Evolutionary conservation across 92 coral and sea anemone genomes (phyloP).

Genomic region (Desmophyllum pertusum): DNA sequence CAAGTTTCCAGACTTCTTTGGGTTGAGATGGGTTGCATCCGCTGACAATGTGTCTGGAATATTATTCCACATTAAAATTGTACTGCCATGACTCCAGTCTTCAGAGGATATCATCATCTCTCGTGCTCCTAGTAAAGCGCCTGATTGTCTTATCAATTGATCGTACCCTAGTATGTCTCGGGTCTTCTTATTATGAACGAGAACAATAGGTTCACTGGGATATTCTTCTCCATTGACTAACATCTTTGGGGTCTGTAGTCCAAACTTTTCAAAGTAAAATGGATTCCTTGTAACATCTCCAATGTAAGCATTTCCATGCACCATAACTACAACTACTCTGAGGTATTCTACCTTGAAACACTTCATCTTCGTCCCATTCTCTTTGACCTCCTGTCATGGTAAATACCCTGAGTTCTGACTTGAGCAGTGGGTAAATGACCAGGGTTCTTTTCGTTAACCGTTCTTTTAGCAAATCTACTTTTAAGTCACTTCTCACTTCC

Average conservation of each 20-base stretch:
- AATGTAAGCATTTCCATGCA: neutral
- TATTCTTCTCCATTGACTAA: neutral
- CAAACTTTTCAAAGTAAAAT: neutral
- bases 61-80: neutral
- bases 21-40: neutral
- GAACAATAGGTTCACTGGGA: neutral
- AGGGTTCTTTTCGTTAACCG: neutral
- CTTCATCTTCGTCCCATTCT: neutral
- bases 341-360: neutral
- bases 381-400: neutral
- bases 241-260: neutral
- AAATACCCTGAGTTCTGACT: neutral
- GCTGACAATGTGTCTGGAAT: no score
- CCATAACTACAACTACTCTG: neutral
- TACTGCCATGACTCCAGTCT: neutral
- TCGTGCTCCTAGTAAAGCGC: no score
- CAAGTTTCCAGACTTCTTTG: neutral
- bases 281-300: neutral
- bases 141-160: neutral
- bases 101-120: no score
- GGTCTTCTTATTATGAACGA: neutral
- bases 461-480: neutral
- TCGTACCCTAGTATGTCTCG: neutral
- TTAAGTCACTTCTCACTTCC: neutral
- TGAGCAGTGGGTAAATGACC: neutral